phyloP scores from a whole-genome alignment of 1,140 invertebrate genomes.

The Bombus confusus region DNA sequence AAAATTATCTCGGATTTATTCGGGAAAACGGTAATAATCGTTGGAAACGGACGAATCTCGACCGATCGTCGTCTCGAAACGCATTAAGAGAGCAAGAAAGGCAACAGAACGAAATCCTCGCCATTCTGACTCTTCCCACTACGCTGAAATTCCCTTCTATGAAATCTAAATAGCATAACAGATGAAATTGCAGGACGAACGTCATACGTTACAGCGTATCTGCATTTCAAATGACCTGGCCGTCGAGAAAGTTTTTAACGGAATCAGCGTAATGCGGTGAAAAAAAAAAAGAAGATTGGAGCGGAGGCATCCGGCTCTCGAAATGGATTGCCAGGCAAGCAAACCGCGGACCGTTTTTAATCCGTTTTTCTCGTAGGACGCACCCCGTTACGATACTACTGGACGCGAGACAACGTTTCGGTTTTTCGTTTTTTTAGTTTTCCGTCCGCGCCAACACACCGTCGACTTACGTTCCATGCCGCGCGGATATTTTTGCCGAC shows the following conservation, averaged over 20 bases:
- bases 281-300: not conserved
- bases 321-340: not conserved
- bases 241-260: slow-evolving; percentile 1
- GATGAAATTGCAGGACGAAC: not conserved
- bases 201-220: not conserved
- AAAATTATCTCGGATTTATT: no score
- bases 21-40: no score
- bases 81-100: not conserved
- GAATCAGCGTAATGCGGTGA: not conserved
- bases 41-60: not conserved
- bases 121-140: not conserved
- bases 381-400: not conserved
- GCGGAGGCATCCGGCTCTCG: not conserved
- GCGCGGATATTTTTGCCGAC: not conserved
- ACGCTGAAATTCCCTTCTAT: not conserved
- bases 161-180: not conserved
- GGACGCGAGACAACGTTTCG: not conserved
- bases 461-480: not conserved
- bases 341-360: not conserved
- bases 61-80: not conserved
- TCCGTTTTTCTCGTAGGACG: not conserved
- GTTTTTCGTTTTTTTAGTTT: not conserved
- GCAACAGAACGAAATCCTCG: not conserved
- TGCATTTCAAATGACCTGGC: slow-evolving; percentile 8
- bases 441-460: not conserved